Conservation (phyloP, 2,888 invertebrate species). For the Eristalis arbustorum region DNA sequence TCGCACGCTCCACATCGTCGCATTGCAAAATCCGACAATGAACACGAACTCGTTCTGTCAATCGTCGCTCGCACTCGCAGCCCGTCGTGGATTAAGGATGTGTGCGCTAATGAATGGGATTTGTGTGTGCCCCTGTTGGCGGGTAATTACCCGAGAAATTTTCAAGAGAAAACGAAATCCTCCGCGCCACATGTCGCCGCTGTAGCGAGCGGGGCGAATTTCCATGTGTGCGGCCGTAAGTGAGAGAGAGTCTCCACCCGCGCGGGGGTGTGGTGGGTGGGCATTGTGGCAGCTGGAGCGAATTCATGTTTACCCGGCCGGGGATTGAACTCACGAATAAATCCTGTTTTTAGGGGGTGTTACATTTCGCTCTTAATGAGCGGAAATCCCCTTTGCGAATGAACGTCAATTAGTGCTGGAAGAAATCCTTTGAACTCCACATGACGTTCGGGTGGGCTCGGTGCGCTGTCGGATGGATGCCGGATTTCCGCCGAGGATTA, state of each 20-base stretch:
- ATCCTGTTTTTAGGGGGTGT: constrained; percentile 13
- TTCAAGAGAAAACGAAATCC: constrained; percentile 31
- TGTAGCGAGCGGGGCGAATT: background rate
- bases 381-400: constrained; percentile 34
- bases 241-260: background rate
- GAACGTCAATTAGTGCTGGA: constrained; percentile 38
- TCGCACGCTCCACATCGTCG: background rate
- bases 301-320: constrained; percentile 26
- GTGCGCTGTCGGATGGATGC: background rate
- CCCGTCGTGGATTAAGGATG: constrained; percentile 21
- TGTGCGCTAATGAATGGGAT: constrained; percentile 52
- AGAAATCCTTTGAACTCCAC: constrained; percentile 3
- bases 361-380: constrained; percentile 15
- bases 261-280: background rate
- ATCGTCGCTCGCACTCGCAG: background rate
- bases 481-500: background rate
- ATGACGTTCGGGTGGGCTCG: background rate
- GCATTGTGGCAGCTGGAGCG: constrained; percentile 4
- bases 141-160: constrained; percentile 54
- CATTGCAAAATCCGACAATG: constrained; percentile 24
- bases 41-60: constrained; percentile 26
- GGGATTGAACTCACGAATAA: constrained; percentile 15
- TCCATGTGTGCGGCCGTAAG: constrained; percentile 2
- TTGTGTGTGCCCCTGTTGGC: constrained; percentile 38
- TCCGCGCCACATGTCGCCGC: constrained; percentile 26